Base-by-base conservation (phyloP, 2,113 vertebrate species). In the Rhinolophus sinicus region DNA sequence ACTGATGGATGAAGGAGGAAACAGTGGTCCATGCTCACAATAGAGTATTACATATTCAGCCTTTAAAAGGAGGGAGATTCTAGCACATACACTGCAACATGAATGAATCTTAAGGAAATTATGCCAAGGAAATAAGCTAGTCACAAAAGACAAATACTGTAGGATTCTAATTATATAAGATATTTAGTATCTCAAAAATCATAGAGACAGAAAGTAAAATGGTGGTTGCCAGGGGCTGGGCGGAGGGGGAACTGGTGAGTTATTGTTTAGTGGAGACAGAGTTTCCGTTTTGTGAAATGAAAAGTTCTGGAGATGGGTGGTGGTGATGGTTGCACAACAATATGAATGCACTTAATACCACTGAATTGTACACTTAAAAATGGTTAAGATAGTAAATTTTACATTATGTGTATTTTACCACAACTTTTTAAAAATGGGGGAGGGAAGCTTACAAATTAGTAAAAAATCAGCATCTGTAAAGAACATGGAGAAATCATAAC, bases 1-100 rank as follows among this genome's bases (percentile, higher is more conserved):
- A 33, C 0, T 0, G n/a, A 18, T 10, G 5, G 62, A 8, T 0
- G 44, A 47, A 24, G 3, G 24, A 62, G 9, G 8, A 30, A 3
- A 22, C 9, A 22, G 58, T 22, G 24, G 58, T 21, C 22, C 22
- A 10, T 26, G 22, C 3, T 8, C 58, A 28, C 58, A 10, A 0
- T 0, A 26, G 26, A 22, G 26, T 22, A n/a, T 14, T 1, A 44
- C 40, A 6, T 44, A 19, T 3, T 47, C 40, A 15, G 54, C 52
- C 26, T 56, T 16, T 2, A n/a, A n/a, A 54, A 24, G 54, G 35
- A 88, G 18, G 56, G 54, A 10, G 5, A 21, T 38, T 77, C n/a
- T 30, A 28, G 22, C 8, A 21, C 62, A 16, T 22, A 7, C 1
- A 4, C 38, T 44, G 6, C 24, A 10, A 13, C 19, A 3, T 26